Conservation (phyloP, 2,888 invertebrate genomes). For the Calameuta filiformis region DNA sequence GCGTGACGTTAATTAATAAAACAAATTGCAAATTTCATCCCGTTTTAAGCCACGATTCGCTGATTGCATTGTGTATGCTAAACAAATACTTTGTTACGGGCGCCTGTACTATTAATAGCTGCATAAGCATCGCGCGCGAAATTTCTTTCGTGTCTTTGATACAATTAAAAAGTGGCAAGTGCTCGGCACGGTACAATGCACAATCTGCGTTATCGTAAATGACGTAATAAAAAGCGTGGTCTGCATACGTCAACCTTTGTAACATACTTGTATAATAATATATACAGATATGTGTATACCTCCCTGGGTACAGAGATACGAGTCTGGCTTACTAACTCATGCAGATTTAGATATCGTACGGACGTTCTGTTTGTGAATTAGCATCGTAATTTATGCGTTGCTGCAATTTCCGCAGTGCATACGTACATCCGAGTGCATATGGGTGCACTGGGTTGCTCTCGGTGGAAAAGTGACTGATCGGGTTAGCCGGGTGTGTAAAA, state of each 20-base stretch:
- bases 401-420: conserved; percentile 43
- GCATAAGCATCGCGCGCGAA: neutral
- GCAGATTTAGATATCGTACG: conserved; percentile 6
- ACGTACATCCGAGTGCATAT: neutral
- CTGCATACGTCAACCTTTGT: conserved; percentile 6
- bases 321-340: neutral
- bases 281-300: conserved; percentile 12
- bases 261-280: neutral
- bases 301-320: neutral
- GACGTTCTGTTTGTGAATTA: conserved; percentile 27
- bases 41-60: neutral
- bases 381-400: conserved; percentile 34
- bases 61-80: neutral
- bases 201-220: neutral
- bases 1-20: neutral
- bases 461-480: neutral
- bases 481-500: neutral
- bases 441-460: neutral
- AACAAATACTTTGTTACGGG: neutral
- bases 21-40: neutral
- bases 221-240: neutral
- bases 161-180: neutral
- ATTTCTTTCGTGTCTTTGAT: neutral
- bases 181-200: neutral
- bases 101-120: neutral